Base-by-base conservation (phyloP, 2,113 vertebrate species). In the Tachysurus vachellii region DNA sequence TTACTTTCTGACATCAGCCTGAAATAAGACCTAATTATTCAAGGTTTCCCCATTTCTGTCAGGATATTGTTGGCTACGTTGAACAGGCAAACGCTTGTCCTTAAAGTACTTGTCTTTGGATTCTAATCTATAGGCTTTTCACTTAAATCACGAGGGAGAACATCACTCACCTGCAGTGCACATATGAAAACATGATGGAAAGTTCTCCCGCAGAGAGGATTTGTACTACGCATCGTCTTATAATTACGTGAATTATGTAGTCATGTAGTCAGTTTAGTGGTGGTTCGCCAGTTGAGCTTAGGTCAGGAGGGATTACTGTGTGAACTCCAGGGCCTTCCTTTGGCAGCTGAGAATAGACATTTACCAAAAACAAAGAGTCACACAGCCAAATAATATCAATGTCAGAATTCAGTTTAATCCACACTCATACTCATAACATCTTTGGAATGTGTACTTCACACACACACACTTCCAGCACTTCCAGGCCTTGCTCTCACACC, bases 21-120 rank as follows among this genome's bases (percentile, higher is more conserved):
- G 89, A 89, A 93, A 89, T 89, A 87, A 89, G 91, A 92, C 88
- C 82, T 93, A 90, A 94, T 95, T 90, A 23, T 91, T 89, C 90
- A 89, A 79, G 89, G 86, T 88, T 88, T 90, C 82, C 91, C 84
- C 73, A 70, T 85, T 87, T 84, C 88, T 77, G 79, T 85, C 87
- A 90, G 87, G 88, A 93, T 36, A 91, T 86, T 89, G 36, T 0
- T 17, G 56, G 90, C 88, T 71, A 73, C 85, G 87, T 91, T 86
- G 31, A 79, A 92, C 92, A 66, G 92, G 93, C 90, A 66, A 28
- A 3, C 89, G 92, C 93, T 92, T 93, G 92, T 92, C 91, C 88
- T 81, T 91, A 87, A 93, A 91, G 90, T 90, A 87, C 86, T 86
- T 90, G 87, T 83, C 80, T 92, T 86, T 71, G 77, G 76, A 70